A percentile compares a stretch with the other conserved stretches of the same genome.
These are phyloP conservation scores for Lagocephalus sceleratus DNA, from an alignment of 2,797 vertebrate genomes.

Conservation along the genomic window DNA sequence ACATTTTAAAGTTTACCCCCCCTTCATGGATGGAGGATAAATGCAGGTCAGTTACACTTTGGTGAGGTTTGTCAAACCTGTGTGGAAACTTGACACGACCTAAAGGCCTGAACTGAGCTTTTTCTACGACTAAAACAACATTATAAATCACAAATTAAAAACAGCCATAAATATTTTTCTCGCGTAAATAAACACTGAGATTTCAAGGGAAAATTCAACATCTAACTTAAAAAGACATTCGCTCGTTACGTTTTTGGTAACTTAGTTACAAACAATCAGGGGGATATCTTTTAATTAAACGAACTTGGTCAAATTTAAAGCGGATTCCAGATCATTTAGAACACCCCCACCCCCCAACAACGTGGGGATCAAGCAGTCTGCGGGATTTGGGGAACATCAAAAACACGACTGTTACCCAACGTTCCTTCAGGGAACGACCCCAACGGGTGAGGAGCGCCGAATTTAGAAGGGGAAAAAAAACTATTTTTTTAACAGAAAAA, in stretches of 20 bases:
- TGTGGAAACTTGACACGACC: conserved; percentile 48
- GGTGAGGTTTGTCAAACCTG: conserved; percentile 5
- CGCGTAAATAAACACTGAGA: not conserved
- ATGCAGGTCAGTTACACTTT: conserved; percentile 24
- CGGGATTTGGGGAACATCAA: not conserved
- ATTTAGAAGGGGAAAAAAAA: not conserved
- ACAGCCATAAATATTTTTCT: not conserved
- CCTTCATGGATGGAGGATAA: not conserved
- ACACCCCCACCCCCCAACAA: no score
- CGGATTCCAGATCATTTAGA: not conserved
- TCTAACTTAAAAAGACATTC: no score
- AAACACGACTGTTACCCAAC: conserved; percentile 3
- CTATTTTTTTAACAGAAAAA: no score
- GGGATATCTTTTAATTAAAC: not conserved
- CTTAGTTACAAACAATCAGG: not conserved
- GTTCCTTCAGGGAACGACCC: not conserved
- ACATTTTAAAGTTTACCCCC: not conserved
- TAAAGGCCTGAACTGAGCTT: conserved; percentile 25
- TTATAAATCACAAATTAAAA: no score
- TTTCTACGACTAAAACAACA: not conserved
- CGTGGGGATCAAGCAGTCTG: no score
- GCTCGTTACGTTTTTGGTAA: no score
- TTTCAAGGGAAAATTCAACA: no score
- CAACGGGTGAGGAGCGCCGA: not conserved
- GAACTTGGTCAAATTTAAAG: no score